phyloP scores from a whole-genome alignment of 2,113 vertebrate genomes.

The Cairina moschata region DNA sequence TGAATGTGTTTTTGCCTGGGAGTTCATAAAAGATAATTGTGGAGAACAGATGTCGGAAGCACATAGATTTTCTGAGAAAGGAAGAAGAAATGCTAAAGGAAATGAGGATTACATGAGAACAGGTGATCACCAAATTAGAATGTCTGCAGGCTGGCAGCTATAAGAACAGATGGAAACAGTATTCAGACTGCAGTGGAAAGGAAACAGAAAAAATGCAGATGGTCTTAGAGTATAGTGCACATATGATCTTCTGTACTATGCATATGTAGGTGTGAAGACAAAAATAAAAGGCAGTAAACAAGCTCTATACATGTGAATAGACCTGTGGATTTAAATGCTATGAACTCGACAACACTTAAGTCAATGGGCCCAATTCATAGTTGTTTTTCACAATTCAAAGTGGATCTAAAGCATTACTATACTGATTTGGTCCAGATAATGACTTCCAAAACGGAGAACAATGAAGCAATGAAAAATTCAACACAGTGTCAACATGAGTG shows the following conservation, averaged over 20 bases:
- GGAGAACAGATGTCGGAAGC: slow-evolving; percentile 33
- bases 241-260: background rate
- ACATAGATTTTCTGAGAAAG: slow-evolving; percentile 17
- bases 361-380: background rate
- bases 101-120: slow-evolving; percentile 31
- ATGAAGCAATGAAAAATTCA: slow-evolving; percentile 17
- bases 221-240: background rate
- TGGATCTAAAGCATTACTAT: background rate
- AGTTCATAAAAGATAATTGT: slow-evolving; percentile 44
- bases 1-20: slow-evolving; percentile 25
- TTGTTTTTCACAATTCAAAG: background rate
- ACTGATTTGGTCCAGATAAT: background rate
- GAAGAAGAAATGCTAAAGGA: slow-evolving; percentile 1
- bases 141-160: slow-evolving; percentile 46
- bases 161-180: slow-evolving; percentile 38
- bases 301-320: background rate
- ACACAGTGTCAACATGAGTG: background rate
- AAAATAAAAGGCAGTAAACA: slow-evolving; percentile 1
- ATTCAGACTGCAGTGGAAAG: slow-evolving; percentile 14
- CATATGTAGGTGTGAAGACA: background rate
- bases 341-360: background rate
- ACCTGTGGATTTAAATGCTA: background rate
- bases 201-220: slow-evolving; percentile 11
- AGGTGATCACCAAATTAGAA: slow-evolving; percentile 55
- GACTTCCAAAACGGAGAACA: background rate